Conservation (phyloP, 2,797 vertebrate genomes). For the Propithecus deckenii region DNA sequence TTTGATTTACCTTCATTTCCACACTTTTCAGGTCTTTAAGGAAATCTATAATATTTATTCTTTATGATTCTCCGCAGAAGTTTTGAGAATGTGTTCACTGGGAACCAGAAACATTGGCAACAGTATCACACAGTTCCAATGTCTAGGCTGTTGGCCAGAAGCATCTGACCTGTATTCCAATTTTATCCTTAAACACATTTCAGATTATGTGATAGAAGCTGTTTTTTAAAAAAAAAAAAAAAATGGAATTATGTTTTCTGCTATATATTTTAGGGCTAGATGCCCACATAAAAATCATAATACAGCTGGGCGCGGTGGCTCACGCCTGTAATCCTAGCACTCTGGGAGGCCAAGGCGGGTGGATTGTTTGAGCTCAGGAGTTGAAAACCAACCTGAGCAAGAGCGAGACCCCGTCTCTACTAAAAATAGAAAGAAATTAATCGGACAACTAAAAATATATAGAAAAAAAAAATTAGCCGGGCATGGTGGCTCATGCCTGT, state of each 20-base stretch:
- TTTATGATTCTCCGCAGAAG: neutral
- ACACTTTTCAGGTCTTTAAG: neutral
- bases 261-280: neutral
- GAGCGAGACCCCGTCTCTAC: too few species aligned
- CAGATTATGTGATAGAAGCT: neutral
- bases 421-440: too few species aligned
- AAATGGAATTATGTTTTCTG: neutral
- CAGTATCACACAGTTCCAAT: neutral
- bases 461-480: too few species aligned
- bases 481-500: too few species aligned
- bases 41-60: neutral
- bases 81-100: neutral
- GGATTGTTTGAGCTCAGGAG: too few species aligned
- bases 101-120: neutral
- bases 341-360: too few species aligned
- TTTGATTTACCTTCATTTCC: neutral
- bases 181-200: conserved; percentile 36
- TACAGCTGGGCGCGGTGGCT: neutral
- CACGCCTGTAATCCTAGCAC: too few species aligned
- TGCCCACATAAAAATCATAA: conserved; percentile 33
- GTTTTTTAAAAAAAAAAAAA: neutral
- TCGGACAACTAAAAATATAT: too few species aligned
- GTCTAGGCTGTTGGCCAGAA: neutral
- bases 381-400: too few species aligned
- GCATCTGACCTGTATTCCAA: neutral